Evolutionary conservation across 2,797 vertebrate species (phyloP), one percentile per base, ranked within the genome.

Genomic region (Enoplosus armatus): DNA sequence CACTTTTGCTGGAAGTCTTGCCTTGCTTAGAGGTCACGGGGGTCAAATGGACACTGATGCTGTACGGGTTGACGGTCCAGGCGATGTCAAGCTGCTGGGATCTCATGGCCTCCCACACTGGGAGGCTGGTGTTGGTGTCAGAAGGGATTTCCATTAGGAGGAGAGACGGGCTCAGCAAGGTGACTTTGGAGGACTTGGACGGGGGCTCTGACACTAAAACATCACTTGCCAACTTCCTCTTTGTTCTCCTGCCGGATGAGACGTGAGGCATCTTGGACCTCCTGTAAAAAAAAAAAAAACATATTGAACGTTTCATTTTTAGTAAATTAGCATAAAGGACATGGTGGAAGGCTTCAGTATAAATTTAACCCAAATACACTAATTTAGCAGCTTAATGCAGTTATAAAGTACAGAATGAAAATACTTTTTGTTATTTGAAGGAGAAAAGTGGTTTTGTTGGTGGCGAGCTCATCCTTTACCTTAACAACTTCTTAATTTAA

Each of bases 71-170:
- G 43, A 82, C 35, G 5, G 56, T 83, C 93, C 92, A 93, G 39
- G 48, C 12, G 15, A 85, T 5, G 4, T 84, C 69, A 1, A 87
- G 77, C 58, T 88, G 77, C 63, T 77, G 53, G 9, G 80, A 72
- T 12, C 53, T 84, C 12, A 93, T 0, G 43, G 80, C 85, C 1
- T 91, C 85, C 93, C 92, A 94, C 53, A 93, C 87, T 0, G 93
- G 93, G 22, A 92, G 68, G 70, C 68, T 86, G 70, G 63, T 81
- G 80, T 85, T 68, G 53, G 54, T 15, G 58, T 74, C 68, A 0
- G 79, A 4, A 0, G 93, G 90, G 2, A 94, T 63, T 18, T 88
- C 75, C 45, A 93, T 62, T 1, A 90, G 35, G 37, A 93, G 68
- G 2, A 72, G 51, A 27, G 79, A 63, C 0, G 75, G 55, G 22